Evolutionary conservation across 2,113 vertebrate genomes (phyloP).

Genomic region (Anolis carolinensis): DNA sequence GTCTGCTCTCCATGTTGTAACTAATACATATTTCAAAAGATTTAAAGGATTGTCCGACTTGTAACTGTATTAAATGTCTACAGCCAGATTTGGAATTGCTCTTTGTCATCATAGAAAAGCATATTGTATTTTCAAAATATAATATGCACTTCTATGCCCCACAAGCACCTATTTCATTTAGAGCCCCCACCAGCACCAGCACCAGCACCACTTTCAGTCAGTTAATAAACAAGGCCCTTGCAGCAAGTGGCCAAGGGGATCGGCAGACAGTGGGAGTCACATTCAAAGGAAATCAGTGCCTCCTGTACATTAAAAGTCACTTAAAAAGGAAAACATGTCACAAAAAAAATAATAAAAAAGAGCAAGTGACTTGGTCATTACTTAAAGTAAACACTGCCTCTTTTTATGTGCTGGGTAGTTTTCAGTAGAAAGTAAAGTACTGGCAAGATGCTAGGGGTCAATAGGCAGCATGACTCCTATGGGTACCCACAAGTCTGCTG

Average conservation of each 20-base stretch:
- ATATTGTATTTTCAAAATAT: not conserved
- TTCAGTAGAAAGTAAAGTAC: not conserved
- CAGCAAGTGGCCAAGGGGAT: not conserved
- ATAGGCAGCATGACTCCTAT: not conserved
- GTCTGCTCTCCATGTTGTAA: not conserved
- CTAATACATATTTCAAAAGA: conserved; percentile 4
- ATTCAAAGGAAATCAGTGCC: not conserved
- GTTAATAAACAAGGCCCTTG: not conserved
- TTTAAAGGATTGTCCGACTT: not conserved
- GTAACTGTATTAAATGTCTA: not conserved
- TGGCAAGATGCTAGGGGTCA: not conserved
- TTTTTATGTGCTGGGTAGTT: not conserved
- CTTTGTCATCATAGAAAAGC: not conserved
- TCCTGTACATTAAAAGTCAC: not conserved
- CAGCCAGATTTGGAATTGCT: not conserved
- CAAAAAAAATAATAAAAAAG: not conserved
- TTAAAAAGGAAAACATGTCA: not conserved
- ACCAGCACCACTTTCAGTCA: not conserved
- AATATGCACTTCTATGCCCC: not conserved
- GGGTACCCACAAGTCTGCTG: not conserved
- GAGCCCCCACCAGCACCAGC: not conserved
- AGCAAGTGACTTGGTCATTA: not conserved
- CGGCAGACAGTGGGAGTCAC: not conserved
- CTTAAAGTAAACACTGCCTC: not conserved
- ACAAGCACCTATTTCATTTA: not conserved